Percentiles rank a stretch among this genome's conserved stretches.
Evolutionary conservation across 2,888 invertebrate species (phyloP).

Genomic region (Strigamia crassipes): DNA sequence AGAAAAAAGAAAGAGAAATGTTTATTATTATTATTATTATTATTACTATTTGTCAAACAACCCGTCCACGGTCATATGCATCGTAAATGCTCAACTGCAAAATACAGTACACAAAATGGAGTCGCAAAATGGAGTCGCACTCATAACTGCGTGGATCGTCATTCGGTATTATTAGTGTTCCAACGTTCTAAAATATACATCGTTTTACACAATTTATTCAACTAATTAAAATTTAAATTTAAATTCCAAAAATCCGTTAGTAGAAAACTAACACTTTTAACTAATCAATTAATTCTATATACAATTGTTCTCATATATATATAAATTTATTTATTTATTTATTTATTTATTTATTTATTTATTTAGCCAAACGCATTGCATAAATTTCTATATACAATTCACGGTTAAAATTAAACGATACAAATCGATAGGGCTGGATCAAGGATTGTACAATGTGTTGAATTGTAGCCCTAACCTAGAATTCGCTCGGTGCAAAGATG

Average conservation of each 20-base stretch:
- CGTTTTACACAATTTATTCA: not conserved
- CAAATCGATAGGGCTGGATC: not conserved
- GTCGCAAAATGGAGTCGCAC: too few relatives aligned
- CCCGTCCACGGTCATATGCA: too few relatives aligned
- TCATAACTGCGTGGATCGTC: too few relatives aligned
- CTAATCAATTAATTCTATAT: not conserved
- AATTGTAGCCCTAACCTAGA: too few relatives aligned
- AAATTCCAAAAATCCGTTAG: not conserved
- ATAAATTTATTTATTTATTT: not conserved
- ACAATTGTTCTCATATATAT: not conserved
- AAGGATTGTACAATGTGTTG: too few relatives aligned
- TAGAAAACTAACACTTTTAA: not conserved
- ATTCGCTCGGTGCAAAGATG: too few relatives aligned
- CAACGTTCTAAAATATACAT: slow-evolving; percentile 14
- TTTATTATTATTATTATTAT: not conserved
- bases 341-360: not conserved
- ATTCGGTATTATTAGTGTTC: too few relatives aligned
- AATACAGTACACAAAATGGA: too few relatives aligned
- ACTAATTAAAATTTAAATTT: not conserved
- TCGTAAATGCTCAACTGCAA: too few relatives aligned
- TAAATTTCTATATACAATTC: not conserved
- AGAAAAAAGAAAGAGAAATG: not conserved
- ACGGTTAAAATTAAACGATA: not conserved
- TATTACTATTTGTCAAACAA: too few relatives aligned
- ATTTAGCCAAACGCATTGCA: not conserved